A percentile compares a stretch with the other conserved stretches of the same genome.
phyloP scores from a whole-genome alignment of 37 sponge, comb jelly and placozoan species.

The Tethya wilhelma region DNA sequence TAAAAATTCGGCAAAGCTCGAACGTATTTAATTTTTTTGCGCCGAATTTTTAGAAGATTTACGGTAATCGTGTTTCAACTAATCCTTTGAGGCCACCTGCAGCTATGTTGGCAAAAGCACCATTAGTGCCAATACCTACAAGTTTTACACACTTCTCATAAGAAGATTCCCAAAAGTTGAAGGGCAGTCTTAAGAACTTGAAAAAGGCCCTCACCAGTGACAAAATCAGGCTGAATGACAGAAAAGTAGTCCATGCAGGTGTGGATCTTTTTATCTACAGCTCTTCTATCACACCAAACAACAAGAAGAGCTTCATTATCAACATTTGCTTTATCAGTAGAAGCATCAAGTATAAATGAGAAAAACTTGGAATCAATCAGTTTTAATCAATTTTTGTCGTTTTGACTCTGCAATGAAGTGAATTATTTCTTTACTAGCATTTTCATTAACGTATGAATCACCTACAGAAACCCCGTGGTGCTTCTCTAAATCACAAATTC shows the following conservation, averaged over 20 bases:
- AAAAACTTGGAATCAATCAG: constrained; percentile 47
- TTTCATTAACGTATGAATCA: constrained; percentile 50
- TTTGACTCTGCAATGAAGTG: constrained; percentile 66
- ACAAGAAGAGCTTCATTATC: constrained; percentile 56
- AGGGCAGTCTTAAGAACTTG: constrained; percentile 26
- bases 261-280: constrained; percentile 44
- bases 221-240: constrained; percentile 40
- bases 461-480: constrained; percentile 66
- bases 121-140: constrained; percentile 46
- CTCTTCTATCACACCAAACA: constrained; percentile 57
- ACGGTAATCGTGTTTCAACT: constrained; percentile 24
- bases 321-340: constrained; percentile 53
- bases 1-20: too few species aligned
- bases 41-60: constrained; percentile 9
- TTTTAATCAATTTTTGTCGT: constrained; percentile 36
- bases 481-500: constrained; percentile 55
- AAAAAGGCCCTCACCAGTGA: constrained; percentile 49
- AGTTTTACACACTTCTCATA: constrained; percentile 23
- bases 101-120: constrained; percentile 27
- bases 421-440: constrained; percentile 54
- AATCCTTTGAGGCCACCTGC: constrained; percentile 29
- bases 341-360: constrained; percentile 50
- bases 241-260: too few species aligned
- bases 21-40: too few species aligned
- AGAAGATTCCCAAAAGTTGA: constrained; percentile 20